Evolutionary conservation across 2,888 invertebrate species (phyloP).

Genomic region (Fissipunctia ypsillon): DNA sequence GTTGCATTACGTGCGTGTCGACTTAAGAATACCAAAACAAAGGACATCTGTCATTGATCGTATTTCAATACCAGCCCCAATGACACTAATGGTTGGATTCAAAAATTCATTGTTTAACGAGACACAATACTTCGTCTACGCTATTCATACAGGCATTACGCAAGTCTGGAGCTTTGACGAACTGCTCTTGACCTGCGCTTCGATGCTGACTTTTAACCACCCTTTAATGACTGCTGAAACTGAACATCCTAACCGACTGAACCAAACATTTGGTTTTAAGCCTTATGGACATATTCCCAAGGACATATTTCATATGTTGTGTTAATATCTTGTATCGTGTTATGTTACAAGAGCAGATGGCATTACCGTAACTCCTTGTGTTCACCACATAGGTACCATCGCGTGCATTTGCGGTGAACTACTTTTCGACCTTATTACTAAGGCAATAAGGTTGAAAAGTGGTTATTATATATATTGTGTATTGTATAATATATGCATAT

Average conservation of each 20-base stretch:
- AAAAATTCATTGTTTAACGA: conserved; percentile 1
- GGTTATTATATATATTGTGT: too few species aligned
- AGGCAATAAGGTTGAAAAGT: too few species aligned
- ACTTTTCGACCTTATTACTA: too few species aligned
- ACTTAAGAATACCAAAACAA: conserved; percentile 17
- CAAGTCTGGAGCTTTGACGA: conserved; percentile 1
- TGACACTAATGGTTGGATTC: conserved; percentile 6
- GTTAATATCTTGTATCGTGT: not conserved
- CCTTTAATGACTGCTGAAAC: not conserved
- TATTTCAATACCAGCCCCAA: conserved; percentile 13
- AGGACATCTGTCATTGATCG: not conserved
- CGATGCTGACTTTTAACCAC: conserved; percentile 26
- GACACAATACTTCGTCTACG: conserved; percentile 8
- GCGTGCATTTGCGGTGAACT: too few species aligned
- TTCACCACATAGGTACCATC: too few species aligned
- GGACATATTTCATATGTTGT: not conserved
- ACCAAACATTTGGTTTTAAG: not conserved
- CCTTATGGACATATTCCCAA: accelerated
- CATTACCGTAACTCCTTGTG: conserved; percentile 1
- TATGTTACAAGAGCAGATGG: not conserved
- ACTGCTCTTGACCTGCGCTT: conserved; percentile 32
- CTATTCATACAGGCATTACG: not conserved
- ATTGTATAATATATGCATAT: too few species aligned
- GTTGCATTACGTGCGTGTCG: not conserved
- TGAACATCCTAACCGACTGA: conserved; percentile 3